phyloP scores from a whole-genome alignment of 2,797 vertebrate genomes.

The Enteromius treurensis region DNA sequence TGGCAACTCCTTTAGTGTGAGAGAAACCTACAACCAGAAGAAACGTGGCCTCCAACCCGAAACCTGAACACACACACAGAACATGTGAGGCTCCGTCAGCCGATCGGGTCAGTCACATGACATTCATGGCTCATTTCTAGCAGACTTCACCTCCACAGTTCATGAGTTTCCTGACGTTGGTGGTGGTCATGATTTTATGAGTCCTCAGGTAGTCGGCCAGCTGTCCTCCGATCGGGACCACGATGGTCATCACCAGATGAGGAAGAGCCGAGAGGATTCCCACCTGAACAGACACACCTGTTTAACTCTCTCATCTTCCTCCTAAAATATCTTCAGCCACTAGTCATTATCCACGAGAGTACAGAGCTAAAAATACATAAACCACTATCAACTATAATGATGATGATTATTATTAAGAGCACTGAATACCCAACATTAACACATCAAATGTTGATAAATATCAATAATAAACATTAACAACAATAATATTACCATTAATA shows the following conservation, averaged over 20 bases:
- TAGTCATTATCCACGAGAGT: neutral
- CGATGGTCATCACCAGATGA: constrained; percentile 93
- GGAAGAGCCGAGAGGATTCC: constrained; percentile 89
- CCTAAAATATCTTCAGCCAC: neutral
- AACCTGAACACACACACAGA: constrained; percentile 70
- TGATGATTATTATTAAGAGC: neutral
- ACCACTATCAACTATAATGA: neutral
- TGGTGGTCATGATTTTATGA: constrained; percentile 89
- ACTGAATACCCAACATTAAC: neutral
- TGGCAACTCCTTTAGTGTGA: constrained; percentile 87
- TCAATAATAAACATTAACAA: neutral
- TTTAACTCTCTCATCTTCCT: neutral
- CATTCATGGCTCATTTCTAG: neutral
- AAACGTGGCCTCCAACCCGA: constrained; percentile 91
- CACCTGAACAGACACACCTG: constrained; percentile 73
- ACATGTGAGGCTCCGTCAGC: neutral
- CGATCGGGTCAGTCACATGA: constrained; percentile 28
- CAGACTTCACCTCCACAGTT: constrained; percentile 86
- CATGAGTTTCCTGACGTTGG: constrained; percentile 92
- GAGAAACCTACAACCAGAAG: constrained; percentile 92
- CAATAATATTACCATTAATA: neutral
- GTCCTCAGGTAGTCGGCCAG: constrained; percentile 86
- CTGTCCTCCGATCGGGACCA: constrained; percentile 92
- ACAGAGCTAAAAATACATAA: neutral
- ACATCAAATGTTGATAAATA: neutral